phyloP scores from a whole-genome alignment of 2,888 invertebrate species.

The Rhingia campestris region DNA sequence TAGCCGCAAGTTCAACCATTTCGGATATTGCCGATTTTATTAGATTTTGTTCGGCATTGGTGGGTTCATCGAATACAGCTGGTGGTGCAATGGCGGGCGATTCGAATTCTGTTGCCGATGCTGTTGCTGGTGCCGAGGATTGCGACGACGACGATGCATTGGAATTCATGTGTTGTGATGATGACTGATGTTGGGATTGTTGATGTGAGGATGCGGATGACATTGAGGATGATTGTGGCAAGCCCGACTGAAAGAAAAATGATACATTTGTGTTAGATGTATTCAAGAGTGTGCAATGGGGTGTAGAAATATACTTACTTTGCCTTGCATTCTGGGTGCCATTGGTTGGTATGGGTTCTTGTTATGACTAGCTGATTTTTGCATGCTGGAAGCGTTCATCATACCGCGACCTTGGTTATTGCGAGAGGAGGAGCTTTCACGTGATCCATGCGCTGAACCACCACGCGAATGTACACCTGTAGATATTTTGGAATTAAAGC shows the following conservation, averaged over 20 bases:
- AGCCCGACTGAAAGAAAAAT: constrained; percentile 34
- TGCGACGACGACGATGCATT: constrained; percentile 25
- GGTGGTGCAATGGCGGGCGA: constrained; percentile 73
- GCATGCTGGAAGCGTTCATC: constrained; percentile 78
- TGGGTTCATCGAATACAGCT: constrained; percentile 77
- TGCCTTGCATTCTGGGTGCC: constrained; percentile 77
- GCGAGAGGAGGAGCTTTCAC: constrained; percentile 82
- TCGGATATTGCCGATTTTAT: constrained; percentile 78
- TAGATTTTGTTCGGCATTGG: constrained; percentile 75
- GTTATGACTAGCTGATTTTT: constrained; percentile 82
- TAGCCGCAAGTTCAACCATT: constrained; percentile 78
- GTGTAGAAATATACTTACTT: constrained; percentile 76
- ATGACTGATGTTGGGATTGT: constrained; percentile 36
- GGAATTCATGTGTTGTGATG: constrained; percentile 37
- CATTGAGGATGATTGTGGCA: constrained; percentile 44
- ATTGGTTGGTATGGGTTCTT: constrained; percentile 80
- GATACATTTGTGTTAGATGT: neutral
- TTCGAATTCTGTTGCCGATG: constrained; percentile 46
- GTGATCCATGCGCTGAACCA: constrained; percentile 85
- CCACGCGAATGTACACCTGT: constrained; percentile 84
- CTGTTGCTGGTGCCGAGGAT: constrained; percentile 28
- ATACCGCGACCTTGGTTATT: constrained; percentile 77
- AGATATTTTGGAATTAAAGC: neutral
- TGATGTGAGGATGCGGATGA: constrained; percentile 45
- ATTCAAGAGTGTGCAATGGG: no score